Evolutionary conservation across 2,888 invertebrate species (phyloP).

Genomic region (Lydus trimaculatus): DNA sequence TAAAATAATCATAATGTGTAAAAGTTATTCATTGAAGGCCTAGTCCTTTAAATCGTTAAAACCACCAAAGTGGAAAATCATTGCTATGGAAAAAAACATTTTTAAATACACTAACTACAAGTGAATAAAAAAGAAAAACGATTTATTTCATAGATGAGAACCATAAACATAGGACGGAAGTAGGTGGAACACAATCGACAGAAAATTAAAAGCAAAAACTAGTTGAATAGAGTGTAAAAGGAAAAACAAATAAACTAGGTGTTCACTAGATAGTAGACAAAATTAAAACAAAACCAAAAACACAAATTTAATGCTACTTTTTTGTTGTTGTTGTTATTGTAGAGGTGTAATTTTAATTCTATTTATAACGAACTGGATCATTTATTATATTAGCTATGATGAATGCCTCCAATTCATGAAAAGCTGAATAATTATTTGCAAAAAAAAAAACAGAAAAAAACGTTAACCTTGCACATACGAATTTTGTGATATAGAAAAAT

Average conservation of each 20-base stretch:
- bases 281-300: not conserved
- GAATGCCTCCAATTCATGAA: not conserved
- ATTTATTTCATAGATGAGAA: not conserved
- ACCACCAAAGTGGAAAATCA: not conserved
- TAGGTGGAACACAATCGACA: conserved; percentile 2
- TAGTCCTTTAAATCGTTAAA: not conserved
- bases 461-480: not conserved
- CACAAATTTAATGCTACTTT: not conserved
- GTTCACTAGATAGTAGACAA: not conserved
- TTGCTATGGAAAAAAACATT: not conserved
- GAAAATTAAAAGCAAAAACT: conserved; percentile 7
- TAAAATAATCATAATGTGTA: not conserved
- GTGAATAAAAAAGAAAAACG: not conserved
- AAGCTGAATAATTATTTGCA: not conserved
- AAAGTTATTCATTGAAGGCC: not conserved
- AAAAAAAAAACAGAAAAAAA: not conserved
- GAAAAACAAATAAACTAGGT: not conserved
- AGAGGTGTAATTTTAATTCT: conserved; percentile 14
- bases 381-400: not conserved
- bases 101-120: not conserved
- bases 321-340: not conserved
- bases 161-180: not conserved
- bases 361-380: conserved; percentile 10
- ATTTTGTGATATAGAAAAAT: not conserved
- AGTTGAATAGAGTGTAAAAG: not conserved